phyloP scores from a whole-genome alignment of 2,113 vertebrate genomes.

The Lepus timidus region DNA sequence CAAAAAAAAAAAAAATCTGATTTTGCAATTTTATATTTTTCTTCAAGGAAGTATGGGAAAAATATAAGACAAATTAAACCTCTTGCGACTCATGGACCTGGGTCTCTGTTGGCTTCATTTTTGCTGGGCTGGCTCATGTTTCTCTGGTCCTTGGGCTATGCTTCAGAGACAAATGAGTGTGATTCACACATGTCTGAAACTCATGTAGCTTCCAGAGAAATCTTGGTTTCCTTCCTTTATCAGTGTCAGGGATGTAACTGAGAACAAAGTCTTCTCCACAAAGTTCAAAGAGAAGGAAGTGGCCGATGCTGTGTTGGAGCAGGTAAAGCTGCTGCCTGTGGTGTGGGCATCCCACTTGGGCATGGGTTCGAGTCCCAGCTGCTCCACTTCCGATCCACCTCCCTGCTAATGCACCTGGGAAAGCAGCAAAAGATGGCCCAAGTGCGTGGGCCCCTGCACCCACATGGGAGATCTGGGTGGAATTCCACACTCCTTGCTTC shows the following conservation, averaged over 20 bases:
- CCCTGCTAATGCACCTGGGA: too few species aligned
- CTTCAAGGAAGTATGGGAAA: background rate
- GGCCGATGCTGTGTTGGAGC: too few species aligned
- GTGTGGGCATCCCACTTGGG: too few species aligned
- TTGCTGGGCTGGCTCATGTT: background rate
- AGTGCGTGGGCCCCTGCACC: too few species aligned
- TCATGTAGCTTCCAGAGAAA: background rate
- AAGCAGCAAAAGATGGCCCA: too few species aligned
- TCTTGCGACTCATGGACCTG: background rate
- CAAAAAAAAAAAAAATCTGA: background rate
- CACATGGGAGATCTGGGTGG: too few species aligned
- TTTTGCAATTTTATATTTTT: background rate
- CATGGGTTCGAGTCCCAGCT: too few species aligned
- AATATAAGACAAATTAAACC: background rate
- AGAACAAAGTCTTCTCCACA: background rate
- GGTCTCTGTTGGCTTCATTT: background rate
- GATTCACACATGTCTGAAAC: background rate
- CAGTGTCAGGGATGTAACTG: background rate
- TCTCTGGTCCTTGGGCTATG: background rate
- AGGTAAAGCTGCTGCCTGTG: too few species aligned
- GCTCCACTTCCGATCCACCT: too few species aligned
- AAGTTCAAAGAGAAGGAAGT: background rate
- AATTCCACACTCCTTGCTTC: too few species aligned
- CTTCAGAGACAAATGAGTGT: background rate
- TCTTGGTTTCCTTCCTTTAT: background rate